Evolutionary conservation across 1,140 invertebrate genomes (phyloP).

Genomic region (Bombus superbus): DNA sequence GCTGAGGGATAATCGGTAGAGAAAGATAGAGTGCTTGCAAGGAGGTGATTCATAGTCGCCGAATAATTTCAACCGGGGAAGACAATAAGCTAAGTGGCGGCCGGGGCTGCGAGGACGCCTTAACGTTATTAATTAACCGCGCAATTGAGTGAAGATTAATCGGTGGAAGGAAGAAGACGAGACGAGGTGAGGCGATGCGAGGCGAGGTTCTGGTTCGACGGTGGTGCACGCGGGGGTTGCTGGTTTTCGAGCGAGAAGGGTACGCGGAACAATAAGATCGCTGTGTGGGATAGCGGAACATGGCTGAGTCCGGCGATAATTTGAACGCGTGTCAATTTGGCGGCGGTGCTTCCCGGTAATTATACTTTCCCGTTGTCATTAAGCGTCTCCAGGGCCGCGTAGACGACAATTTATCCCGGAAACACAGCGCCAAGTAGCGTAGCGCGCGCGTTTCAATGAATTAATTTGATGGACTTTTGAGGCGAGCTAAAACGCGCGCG

Average conservation of each 20-base stretch:
- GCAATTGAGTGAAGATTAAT: slow-evolving; percentile 76
- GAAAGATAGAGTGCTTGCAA: slow-evolving; percentile 13
- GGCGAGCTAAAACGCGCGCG: slow-evolving; percentile 38
- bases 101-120: slow-evolving; percentile 53
- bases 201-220: not conserved
- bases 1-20: not conserved
- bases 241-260: slow-evolving; percentile 46
- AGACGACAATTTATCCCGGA: slow-evolving; percentile 54
- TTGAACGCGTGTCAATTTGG: slow-evolving; percentile 69
- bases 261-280: slow-evolving; percentile 66
- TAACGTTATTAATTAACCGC: slow-evolving; percentile 74
- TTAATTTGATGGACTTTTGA: slow-evolving; percentile 53
- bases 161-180: slow-evolving; percentile 51
- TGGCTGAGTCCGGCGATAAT: slow-evolving; percentile 58
- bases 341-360: slow-evolving; percentile 51
- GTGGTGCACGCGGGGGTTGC: slow-evolving; percentile 12
- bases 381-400: slow-evolving; percentile 32
- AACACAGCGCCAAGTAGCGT: not conserved
- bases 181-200: not conserved
- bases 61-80: slow-evolving; percentile 68
- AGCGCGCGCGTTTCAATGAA: slow-evolving; percentile 34
- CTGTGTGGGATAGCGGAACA: slow-evolving; percentile 61
- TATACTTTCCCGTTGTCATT: slow-evolving; percentile 62
- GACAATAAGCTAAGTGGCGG: slow-evolving; percentile 74
- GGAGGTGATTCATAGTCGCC: slow-evolving; percentile 65